Percentiles rank a stretch among this genome's conserved stretches.
Evolutionary conservation across 2,888 invertebrate species (phyloP).

Genomic region (Diloba caeruleocephala): DNA sequence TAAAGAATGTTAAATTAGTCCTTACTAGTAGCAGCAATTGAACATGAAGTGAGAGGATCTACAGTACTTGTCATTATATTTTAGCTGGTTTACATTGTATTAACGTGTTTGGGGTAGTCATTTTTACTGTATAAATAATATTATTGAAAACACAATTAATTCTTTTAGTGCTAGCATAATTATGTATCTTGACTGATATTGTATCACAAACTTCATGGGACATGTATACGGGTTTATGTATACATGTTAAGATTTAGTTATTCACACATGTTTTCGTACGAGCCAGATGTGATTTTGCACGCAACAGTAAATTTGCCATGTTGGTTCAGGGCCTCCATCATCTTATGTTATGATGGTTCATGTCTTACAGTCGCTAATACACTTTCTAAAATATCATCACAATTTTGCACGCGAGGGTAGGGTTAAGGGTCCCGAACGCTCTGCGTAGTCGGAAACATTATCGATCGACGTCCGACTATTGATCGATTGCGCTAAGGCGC

Average conservation of each 20-base stretch:
- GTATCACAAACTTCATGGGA: constrained; percentile 12
- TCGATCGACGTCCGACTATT: constrained; percentile 12
- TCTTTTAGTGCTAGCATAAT: constrained; percentile 9
- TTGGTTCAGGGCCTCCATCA: constrained; percentile 25
- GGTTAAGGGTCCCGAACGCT: constrained; percentile 8
- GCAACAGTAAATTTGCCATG: constrained; percentile 28
- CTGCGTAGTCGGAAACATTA: constrained; percentile 11
- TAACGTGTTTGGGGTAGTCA: constrained; percentile 37
- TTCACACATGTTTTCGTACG: constrained; percentile 15
- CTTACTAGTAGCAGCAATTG: constrained; percentile 25
- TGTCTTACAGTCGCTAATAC: constrained; percentile 31
- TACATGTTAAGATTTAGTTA: constrained; percentile 19
- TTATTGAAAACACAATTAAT: constrained; percentile 13
- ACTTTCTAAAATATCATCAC: constrained; percentile 22
- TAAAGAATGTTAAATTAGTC: constrained; percentile 17
- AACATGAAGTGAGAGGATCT: constrained; percentile 68
- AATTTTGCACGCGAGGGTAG: constrained; percentile 23
- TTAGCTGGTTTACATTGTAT: constrained; percentile 31
- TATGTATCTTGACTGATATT: constrained; percentile 14
- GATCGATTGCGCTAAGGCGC: constrained; percentile 2
- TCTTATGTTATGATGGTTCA: constrained; percentile 27
- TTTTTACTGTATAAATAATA: constrained; percentile 12
- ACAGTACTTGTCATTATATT: constrained; percentile 48
- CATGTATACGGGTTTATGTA: constrained; percentile 14
- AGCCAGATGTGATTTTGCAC: constrained; percentile 31